Evolutionary conservation across 2,797 vertebrate species (phyloP).

Genomic region (Phaenicophaeus curvirostris): DNA sequence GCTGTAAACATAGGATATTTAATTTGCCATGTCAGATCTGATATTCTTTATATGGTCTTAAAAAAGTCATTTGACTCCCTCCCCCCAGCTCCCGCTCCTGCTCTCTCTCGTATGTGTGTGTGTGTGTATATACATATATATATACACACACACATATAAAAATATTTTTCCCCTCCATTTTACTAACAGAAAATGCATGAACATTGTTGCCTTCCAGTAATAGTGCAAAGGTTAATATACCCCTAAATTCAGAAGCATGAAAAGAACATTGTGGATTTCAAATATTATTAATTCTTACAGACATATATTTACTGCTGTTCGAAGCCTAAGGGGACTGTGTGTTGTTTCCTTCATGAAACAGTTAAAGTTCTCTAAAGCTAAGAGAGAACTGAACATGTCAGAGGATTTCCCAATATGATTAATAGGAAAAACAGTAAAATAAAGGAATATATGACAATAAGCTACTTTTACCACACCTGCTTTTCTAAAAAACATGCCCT

Average conservation of each 20-base stretch:
- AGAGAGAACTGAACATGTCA: neutral
- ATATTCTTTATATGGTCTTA: neutral
- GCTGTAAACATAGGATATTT: neutral
- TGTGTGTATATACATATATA: too few species aligned
- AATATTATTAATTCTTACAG: conserved; percentile 37
- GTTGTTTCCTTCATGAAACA: neutral
- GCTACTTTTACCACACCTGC: neutral
- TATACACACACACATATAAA: accelerated
- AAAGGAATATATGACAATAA: neutral
- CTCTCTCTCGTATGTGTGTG: neutral
- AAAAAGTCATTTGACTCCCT: neutral
- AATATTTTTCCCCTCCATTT: neutral
- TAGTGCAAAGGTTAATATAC: conserved; percentile 41
- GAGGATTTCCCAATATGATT: neutral
- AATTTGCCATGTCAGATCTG: neutral
- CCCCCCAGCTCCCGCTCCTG: too few species aligned
- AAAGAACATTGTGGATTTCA: conserved; percentile 10
- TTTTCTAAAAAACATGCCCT: neutral
- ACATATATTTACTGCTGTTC: neutral
- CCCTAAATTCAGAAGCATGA: conserved; percentile 3
- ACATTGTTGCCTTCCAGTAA: conserved; percentile 15
- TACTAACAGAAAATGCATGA: neutral
- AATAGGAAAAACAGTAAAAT: neutral
- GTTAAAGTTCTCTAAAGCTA: neutral
- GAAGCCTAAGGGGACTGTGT: neutral